Evolutionary conservation across 2,888 invertebrate species (phyloP).

Genomic region (Apamea sordens): DNA sequence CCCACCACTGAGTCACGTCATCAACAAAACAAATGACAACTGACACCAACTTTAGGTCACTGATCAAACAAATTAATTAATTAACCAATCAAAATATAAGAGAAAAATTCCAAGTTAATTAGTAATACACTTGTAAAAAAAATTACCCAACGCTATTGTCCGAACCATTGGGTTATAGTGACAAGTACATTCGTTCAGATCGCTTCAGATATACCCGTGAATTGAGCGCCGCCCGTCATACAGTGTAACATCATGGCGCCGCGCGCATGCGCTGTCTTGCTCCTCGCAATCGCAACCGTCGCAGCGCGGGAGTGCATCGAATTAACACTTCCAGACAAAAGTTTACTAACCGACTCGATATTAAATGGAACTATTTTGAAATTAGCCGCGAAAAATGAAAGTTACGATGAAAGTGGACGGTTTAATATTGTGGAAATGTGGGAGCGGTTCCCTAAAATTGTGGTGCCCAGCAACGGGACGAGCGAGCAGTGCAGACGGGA

Average conservation of each 20-base stretch:
- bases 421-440: constrained; percentile 83
- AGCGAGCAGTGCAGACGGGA: constrained; percentile 87
- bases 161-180: constrained; percentile 53
- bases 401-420: constrained; percentile 74
- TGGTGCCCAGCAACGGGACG: constrained; percentile 86
- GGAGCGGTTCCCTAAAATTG: constrained; percentile 84
- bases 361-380: constrained; percentile 82
- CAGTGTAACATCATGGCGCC: constrained; percentile 81
- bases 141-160: constrained; percentile 76
- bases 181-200: constrained; percentile 59
- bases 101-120: constrained; percentile 38
- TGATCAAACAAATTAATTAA: constrained; percentile 25
- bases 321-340: constrained; percentile 81
- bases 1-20: constrained; percentile 47
- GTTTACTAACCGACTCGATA: constrained; percentile 76
- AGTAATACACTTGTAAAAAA: constrained; percentile 32
- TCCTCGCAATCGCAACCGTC: constrained; percentile 72
- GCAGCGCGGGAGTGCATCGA: constrained; percentile 85
- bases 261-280: constrained; percentile 84
- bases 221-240: constrained; percentile 77
- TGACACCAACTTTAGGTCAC: not conserved
- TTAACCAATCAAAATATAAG: constrained; percentile 39
- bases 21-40: constrained; percentile 15
- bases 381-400: constrained; percentile 78
- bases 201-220: constrained; percentile 73